phyloP scores from a whole-genome alignment of 2,888 invertebrate genomes.

The Drosophila nr. fundita region DNA sequence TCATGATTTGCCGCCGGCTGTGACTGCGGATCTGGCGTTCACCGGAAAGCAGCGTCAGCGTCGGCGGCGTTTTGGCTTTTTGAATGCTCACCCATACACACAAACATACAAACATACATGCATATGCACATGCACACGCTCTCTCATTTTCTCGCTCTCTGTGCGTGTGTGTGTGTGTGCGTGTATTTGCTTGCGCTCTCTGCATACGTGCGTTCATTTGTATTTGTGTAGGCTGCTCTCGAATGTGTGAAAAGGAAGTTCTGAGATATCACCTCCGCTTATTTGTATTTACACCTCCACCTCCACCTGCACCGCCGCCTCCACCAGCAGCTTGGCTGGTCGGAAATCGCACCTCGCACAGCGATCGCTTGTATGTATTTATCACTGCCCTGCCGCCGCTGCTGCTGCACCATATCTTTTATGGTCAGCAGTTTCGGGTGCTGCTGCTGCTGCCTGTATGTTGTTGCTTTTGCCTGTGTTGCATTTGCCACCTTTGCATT shows the following conservation, averaged over 20 bases:
- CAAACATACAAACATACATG: constrained; percentile 5
- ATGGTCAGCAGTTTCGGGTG: constrained; percentile 59
- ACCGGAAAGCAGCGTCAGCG: constrained; percentile 68
- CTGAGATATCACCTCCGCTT: constrained; percentile 81
- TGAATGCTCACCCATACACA: constrained; percentile 47
- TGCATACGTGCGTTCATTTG: constrained; percentile 21
- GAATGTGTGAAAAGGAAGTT: constrained; percentile 81
- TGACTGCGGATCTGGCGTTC: constrained; percentile 61
- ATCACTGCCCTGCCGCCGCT: constrained; percentile 43
- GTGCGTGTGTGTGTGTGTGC: constrained; percentile 3
- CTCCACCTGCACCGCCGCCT: constrained; percentile 25
- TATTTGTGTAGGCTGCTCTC: constrained; percentile 72
- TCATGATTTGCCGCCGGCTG: constrained; percentile 77
- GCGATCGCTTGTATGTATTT: constrained; percentile 38
- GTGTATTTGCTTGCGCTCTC: constrained; percentile 10
- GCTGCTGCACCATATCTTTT: constrained; percentile 49
- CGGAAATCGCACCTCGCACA: constrained; percentile 68
- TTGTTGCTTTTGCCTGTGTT: constrained; percentile 35
- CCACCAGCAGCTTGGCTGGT: constrained; percentile 18
- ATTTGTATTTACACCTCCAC: constrained; percentile 71
- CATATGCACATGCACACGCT: constrained; percentile 13
- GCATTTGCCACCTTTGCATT: constrained; percentile 74
- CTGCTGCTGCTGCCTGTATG: constrained; percentile 17
- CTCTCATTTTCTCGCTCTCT: constrained; percentile 1
- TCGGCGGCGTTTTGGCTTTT: constrained; percentile 56